Conservation (phyloP, 2,113 vertebrate genomes). For the Melanerpes formicivorus region DNA sequence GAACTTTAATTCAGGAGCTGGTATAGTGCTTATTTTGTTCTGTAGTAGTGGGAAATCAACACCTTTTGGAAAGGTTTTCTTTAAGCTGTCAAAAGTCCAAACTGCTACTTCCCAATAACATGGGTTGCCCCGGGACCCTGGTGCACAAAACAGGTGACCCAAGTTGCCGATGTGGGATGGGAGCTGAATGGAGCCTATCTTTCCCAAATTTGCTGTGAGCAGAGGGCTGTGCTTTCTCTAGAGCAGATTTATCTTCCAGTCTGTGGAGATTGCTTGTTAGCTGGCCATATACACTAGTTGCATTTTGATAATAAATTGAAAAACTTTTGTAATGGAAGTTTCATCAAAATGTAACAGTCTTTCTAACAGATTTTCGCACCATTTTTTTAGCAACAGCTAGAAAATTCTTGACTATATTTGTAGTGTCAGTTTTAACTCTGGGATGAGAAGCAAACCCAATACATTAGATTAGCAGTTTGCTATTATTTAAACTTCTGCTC, state of each 20-base stretch:
- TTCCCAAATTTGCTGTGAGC: background rate
- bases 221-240: background rate
- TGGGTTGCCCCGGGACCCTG: background rate
- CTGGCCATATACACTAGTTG: background rate
- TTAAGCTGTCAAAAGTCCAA: background rate
- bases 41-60: background rate
- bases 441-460: background rate
- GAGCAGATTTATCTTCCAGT: background rate
- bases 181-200: background rate
- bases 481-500: background rate
- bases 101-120: accelerated
- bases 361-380: background rate
- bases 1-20: background rate
- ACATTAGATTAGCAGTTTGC: background rate
- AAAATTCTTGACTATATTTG: accelerated
- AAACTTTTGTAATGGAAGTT: background rate
- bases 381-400: background rate
- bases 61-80: background rate
- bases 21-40: background rate
- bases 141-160: background rate
- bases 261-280: background rate
- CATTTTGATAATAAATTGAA: background rate
- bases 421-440: background rate
- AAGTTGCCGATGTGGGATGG: background rate
- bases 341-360: background rate